Percentiles rank a stretch among this genome's conserved stretches.
Evolutionary conservation across 2,888 invertebrate species (phyloP).

Genomic region (Standfussiana lucernea): DNA sequence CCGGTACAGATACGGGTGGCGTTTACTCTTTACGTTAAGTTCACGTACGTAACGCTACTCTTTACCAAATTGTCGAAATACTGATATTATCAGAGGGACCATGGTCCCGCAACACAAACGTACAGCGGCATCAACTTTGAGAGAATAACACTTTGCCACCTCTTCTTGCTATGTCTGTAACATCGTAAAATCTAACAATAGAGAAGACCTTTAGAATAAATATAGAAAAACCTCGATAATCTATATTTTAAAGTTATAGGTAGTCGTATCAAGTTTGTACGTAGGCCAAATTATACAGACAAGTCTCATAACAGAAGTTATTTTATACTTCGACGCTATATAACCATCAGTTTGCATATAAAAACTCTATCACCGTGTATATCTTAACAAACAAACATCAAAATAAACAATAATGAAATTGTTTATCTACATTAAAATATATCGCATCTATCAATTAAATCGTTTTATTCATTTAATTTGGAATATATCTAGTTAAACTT

Average conservation of each 20-base stretch:
- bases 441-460: conserved; percentile 58
- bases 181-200: conserved; percentile 72
- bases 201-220: conserved; percentile 58
- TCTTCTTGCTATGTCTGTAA: conserved; percentile 68
- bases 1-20: conserved; percentile 85
- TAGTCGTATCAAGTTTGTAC: conserved; percentile 65
- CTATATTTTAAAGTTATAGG: conserved; percentile 54
- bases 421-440: conserved; percentile 58
- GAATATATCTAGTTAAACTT: conserved; percentile 67
- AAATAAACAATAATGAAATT: conserved; percentile 49
- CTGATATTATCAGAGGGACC: conserved; percentile 87
- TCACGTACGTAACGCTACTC: conserved; percentile 88
- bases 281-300: conserved; percentile 67
- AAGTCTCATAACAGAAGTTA: conserved; percentile 50
- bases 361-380: conserved; percentile 58
- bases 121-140: conserved; percentile 82
- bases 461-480: conserved; percentile 62
- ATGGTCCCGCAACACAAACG: conserved; percentile 87
- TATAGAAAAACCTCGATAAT: conserved; percentile 66
- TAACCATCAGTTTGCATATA: conserved; percentile 55
- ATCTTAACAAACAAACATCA: conserved; percentile 52
- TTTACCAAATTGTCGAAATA: conserved; percentile 89
- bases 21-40: conserved; percentile 83
- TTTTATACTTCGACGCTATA: conserved; percentile 37
- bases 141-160: conserved; percentile 76